A percentile compares a stretch with the other conserved stretches of the same genome.
Evolutionary conservation across 2,797 vertebrate genomes (phyloP).

Genomic region (Microcaecilia unicolor): DNA sequence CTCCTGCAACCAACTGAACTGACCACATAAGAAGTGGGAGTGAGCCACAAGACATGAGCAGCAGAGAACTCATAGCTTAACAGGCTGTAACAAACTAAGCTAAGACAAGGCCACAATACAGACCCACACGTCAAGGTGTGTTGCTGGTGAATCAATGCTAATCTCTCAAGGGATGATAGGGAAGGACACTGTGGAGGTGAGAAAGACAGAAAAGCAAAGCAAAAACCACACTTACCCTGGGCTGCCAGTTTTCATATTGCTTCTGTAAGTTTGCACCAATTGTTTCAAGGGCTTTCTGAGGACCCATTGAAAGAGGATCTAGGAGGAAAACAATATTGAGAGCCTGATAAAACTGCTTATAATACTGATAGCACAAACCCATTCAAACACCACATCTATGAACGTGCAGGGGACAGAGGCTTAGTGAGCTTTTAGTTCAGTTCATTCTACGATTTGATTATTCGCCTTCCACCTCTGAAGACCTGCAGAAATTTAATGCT

Average conservation of each 20-base stretch:
- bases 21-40: fast-evolving
- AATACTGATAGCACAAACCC: no score
- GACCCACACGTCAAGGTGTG: background rate
- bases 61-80: background rate
- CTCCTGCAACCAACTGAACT: no score
- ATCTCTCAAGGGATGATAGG: no score
- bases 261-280: slow-evolving; percentile 95
- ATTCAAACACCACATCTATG: no score
- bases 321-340: slow-evolving; percentile 7
- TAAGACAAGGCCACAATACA: background rate
- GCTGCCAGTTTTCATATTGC: slow-evolving; percentile 98
- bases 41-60: background rate
- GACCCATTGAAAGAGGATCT: slow-evolving; percentile 97
- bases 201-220: background rate
- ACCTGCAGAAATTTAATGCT: no score
- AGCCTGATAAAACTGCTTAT: no score
- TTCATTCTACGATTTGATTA: no score
- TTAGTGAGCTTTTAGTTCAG: no score
- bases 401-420: no score
- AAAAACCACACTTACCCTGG: slow-evolving; percentile 65
- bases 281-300: slow-evolving; percentile 94
- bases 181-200: no score
- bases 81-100: background rate
- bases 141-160: no score
- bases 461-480: no score